These are phyloP conservation scores for Brachionichthys hirsutus DNA, from an alignment of 2,113 vertebrate species.

Conservation along the genomic window DNA sequence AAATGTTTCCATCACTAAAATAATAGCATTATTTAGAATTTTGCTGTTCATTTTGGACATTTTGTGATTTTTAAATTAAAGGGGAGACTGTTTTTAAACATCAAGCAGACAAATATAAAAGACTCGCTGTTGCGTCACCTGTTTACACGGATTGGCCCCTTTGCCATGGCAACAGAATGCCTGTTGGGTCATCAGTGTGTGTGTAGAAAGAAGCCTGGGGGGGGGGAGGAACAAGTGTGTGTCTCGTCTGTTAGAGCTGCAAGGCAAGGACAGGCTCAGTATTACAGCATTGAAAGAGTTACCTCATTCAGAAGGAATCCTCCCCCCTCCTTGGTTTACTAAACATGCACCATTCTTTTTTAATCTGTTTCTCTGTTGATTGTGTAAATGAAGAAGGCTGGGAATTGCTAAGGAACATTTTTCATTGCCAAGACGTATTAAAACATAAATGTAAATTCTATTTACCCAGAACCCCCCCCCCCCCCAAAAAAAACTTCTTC, in stretches of 20 bases:
- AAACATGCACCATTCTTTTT: slow-evolving; percentile 55
- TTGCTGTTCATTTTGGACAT: not conserved
- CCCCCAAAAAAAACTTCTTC: slow-evolving; percentile 14
- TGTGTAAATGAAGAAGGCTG: slow-evolving; percentile 50
- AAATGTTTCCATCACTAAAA: not conserved
- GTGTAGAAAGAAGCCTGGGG: slow-evolving; percentile 59
- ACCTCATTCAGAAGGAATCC: slow-evolving; percentile 70
- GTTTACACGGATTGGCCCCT: slow-evolving; percentile 58
- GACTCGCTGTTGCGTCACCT: slow-evolving; percentile 68
- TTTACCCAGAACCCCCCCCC: no score
- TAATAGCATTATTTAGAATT: slow-evolving; percentile 6
- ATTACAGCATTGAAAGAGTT: slow-evolving; percentile 63
- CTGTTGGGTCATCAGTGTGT: slow-evolving; percentile 57
- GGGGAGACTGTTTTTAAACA: slow-evolving; percentile 40
- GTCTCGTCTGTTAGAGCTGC: slow-evolving; percentile 60
- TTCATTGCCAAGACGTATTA: slow-evolving; percentile 34
- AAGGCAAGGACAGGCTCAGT: slow-evolving; percentile 49
- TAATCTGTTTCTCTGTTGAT: slow-evolving; percentile 60
- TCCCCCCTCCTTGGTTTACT: slow-evolving; percentile 44
- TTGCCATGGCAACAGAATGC: slow-evolving; percentile 73
- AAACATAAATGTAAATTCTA: slow-evolving; percentile 35
- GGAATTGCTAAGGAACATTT: slow-evolving; percentile 42
- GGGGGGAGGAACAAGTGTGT: slow-evolving; percentile 61
- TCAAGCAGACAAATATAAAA: slow-evolving; percentile 46
- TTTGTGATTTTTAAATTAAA: slow-evolving; percentile 5